phyloP scores from a whole-genome alignment of 2,888 invertebrate species.

The Carabus problematicus region DNA sequence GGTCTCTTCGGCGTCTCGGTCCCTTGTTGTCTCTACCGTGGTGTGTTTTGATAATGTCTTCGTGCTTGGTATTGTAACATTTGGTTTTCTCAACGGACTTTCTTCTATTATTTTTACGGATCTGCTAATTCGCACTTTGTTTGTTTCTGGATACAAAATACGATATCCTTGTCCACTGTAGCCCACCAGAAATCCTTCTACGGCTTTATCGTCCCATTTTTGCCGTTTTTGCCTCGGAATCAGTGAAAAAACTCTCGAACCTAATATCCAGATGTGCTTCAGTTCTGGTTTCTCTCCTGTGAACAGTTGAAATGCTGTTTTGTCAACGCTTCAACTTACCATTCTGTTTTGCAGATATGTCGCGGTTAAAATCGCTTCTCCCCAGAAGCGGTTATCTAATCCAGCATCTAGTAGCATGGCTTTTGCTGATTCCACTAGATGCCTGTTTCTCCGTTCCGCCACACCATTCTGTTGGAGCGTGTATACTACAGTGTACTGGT shows the following conservation, averaged over 20 bases:
- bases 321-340: slow-evolving; percentile 16
- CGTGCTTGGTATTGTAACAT: too few relatives aligned
- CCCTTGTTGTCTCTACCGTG: too few relatives aligned
- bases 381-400: slow-evolving; percentile 47
- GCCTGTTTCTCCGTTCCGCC: too few relatives aligned
- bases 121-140: slow-evolving; percentile 3
- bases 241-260: slow-evolving; percentile 19
- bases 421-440: too few relatives aligned
- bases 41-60: slow-evolving; percentile 5
- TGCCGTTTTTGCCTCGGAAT: slow-evolving; percentile 11
- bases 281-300: slow-evolving; percentile 11
- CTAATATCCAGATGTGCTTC: slow-evolving; percentile 11
- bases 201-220: slow-evolving; percentile 5
- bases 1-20: too few relatives aligned
- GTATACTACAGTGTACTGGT: too few relatives aligned
- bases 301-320: slow-evolving; percentile 48
- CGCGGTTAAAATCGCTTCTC: slow-evolving; percentile 47
- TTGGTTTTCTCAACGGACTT: too few relatives aligned
- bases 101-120: too few relatives aligned
- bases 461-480: too few relatives aligned
- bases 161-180: slow-evolving; percentile 44
- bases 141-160: slow-evolving; percentile 25
- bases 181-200: slow-evolving; percentile 49
- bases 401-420: too few relatives aligned
- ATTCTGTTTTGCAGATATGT: slow-evolving; percentile 25